Evolutionary conservation across 2,888 invertebrate species (phyloP).

Genomic region (Xiphydria camelus): DNA sequence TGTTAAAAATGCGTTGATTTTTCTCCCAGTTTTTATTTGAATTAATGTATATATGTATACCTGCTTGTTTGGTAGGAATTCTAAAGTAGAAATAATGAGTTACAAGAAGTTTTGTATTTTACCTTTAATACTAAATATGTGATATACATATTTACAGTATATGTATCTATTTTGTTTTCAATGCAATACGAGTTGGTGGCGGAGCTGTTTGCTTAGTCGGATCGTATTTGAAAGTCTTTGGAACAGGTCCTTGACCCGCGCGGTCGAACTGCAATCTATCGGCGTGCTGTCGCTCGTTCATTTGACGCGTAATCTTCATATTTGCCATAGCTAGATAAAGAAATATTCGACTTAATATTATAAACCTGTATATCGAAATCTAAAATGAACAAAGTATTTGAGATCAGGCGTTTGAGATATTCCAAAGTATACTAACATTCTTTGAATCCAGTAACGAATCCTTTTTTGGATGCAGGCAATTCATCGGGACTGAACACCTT

Average conservation of each 20-base stretch:
- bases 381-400: constrained; percentile 6
- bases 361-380: background rate
- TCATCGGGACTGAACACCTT: constrained; percentile 58
- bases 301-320: constrained; percentile 75
- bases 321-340: constrained; percentile 83
- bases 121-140: constrained; percentile 8
- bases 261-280: constrained; percentile 80
- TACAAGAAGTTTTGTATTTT: constrained; percentile 3
- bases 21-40: too few species aligned
- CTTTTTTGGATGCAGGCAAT: constrained; percentile 68
- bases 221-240: constrained; percentile 85
- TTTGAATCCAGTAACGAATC: constrained; percentile 77
- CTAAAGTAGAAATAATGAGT: background rate
- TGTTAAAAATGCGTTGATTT: too few species aligned
- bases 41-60: too few species aligned
- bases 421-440: constrained; percentile 66
- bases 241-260: constrained; percentile 84
- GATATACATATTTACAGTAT: constrained; percentile 8
- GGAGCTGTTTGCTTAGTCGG: constrained; percentile 65
- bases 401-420: constrained; percentile 7
- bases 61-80: too few species aligned
- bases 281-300: constrained; percentile 74
- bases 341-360: constrained; percentile 25
- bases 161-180: constrained; percentile 60
- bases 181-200: constrained; percentile 57